These are phyloP conservation scores for Leptosomus discolor DNA, from an alignment of 2,113 vertebrate genomes.

Conservation along the genomic window DNA sequence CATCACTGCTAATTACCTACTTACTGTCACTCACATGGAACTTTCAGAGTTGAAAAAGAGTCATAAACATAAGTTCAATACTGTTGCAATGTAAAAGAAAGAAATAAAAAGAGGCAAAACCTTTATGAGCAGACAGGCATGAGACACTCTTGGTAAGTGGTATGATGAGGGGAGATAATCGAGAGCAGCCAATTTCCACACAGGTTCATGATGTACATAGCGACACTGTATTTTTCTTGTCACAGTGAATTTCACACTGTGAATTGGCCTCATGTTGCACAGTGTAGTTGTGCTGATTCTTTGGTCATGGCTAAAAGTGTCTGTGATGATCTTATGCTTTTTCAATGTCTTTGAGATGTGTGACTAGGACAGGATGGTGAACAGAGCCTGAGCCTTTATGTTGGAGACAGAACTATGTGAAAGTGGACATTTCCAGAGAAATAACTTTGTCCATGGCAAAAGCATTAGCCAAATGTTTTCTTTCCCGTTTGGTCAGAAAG, in stretches of 20 bases:
- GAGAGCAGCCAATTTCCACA: no score
- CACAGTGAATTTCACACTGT: not conserved
- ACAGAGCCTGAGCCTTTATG: not conserved
- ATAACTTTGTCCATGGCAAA: not conserved
- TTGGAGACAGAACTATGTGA: not conserved
- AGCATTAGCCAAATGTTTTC: not conserved
- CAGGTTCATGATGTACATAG: rapidly evolving
- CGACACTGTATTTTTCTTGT: not conserved
- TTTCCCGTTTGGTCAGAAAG: not conserved
- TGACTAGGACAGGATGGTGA: not conserved
- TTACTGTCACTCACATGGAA: not conserved
- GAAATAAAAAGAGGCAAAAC: no score
- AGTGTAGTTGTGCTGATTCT: not conserved
- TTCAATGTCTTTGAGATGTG: not conserved
- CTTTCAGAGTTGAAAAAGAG: not conserved
- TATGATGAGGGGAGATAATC: no score
- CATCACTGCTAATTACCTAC: not conserved
- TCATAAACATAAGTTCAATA: not conserved
- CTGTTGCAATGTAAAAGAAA: not conserved
- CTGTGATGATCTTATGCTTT: not conserved
- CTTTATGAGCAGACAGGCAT: not conserved
- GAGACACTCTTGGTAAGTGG: not conserved
- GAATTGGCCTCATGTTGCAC: not conserved
- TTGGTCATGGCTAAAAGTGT: not conserved
- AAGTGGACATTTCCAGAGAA: not conserved